Percentiles rank a stretch among this genome's conserved stretches.
Evolutionary conservation across 2,113 vertebrate genomes (phyloP).

Genomic region (human (Homo sapiens)): DNA sequence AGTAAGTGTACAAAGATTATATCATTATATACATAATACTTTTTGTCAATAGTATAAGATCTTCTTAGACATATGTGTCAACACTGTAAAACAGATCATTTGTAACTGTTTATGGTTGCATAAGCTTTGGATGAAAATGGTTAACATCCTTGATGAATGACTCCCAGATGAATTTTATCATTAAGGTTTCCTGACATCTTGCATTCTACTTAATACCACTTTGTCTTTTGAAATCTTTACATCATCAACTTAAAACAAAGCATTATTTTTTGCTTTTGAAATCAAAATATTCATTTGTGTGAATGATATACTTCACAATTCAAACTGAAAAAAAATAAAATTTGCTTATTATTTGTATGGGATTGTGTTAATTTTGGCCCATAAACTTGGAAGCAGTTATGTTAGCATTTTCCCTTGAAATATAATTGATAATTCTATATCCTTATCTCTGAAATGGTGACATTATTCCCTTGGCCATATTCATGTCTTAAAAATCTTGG

Average conservation of each 20-base stretch:
- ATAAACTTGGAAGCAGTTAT: conserved; percentile 30
- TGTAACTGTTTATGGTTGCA: neutral
- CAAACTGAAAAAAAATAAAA: conserved; percentile 27
- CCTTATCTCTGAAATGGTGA: conserved; percentile 40
- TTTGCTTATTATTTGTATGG: neutral
- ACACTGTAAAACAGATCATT: conserved; percentile 10
- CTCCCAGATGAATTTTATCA: conserved; percentile 43
- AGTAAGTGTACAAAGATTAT: conserved; percentile 2
- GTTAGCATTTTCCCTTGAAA: conserved; percentile 40
- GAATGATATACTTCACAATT: conserved; percentile 15
- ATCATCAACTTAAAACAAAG: conserved; percentile 49
- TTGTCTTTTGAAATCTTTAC: conserved; percentile 21
- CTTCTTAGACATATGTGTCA: conserved; percentile 26
- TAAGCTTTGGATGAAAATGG: conserved; percentile 24
- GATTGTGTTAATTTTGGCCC: neutral
- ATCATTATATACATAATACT: neutral
- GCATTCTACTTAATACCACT: conserved; percentile 20
- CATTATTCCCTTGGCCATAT: conserved; percentile 2
- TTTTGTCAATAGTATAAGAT: conserved; percentile 20
- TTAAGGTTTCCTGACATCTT: conserved; percentile 46
- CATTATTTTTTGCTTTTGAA: conserved; percentile 30
- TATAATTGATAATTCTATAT: conserved; percentile 20
- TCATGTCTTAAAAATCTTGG: conserved; percentile 15
- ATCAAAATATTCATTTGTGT: conserved; percentile 14
- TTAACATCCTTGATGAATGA: conserved; percentile 42